Conservation (phyloP, 2,797 vertebrate species). For the Hafferia zeledoni region DNA sequence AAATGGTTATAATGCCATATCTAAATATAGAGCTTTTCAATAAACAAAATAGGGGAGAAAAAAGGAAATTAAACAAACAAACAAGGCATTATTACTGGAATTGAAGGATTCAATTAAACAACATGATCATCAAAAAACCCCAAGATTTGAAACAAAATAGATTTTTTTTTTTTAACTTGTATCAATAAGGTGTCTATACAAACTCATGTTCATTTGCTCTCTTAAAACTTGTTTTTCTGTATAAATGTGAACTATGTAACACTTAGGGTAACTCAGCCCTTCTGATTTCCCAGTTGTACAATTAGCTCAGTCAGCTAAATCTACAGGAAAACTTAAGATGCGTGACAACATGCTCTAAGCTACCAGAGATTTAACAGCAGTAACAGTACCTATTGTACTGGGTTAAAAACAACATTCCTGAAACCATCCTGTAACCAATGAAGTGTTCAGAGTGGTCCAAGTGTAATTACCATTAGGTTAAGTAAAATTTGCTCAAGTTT, state of each 20-base stretch:
- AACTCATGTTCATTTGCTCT: neutral
- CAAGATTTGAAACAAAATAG: neutral
- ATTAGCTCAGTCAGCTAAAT: neutral
- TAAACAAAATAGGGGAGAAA: neutral
- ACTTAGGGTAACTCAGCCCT: neutral
- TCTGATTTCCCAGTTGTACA: neutral
- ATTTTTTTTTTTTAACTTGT: neutral
- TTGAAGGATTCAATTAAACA: neutral
- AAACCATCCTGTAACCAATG: neutral
- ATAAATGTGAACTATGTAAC: neutral
- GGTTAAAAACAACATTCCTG: neutral
- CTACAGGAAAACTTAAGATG: neutral
- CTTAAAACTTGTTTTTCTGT: neutral
- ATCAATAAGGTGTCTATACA: neutral
- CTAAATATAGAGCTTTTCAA: neutral
- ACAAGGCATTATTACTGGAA: neutral
- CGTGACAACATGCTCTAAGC: neutral
- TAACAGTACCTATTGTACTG: neutral
- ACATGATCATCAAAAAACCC: neutral
- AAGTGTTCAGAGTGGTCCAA: neutral
- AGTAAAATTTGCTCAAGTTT: conserved; percentile 19
- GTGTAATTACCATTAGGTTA: neutral
- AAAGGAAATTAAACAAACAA: neutral
- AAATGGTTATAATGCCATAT: neutral
- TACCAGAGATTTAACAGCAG: neutral